Evolutionary conservation across 2,797 vertebrate genomes (phyloP).

Genomic region (Danio choprae): DNA sequence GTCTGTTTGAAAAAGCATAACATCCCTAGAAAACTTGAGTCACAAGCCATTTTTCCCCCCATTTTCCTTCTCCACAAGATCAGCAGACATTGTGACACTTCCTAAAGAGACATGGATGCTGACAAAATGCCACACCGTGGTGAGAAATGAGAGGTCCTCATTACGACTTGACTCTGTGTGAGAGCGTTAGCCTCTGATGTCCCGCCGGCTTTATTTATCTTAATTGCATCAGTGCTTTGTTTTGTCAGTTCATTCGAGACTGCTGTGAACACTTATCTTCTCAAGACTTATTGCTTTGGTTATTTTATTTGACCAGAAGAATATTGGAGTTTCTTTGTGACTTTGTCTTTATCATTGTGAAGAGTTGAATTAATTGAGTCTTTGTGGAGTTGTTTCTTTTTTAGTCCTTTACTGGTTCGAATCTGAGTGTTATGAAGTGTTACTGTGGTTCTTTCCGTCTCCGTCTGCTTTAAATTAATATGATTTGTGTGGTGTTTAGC

Average conservation of each 20-base stretch:
- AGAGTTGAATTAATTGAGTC: background rate
- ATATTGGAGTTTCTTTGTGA: background rate
- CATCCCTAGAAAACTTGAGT: background rate
- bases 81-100: conserved; percentile 1
- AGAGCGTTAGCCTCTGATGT: conserved; percentile 2
- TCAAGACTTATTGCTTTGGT: background rate
- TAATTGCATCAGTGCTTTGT: conserved; percentile 22
- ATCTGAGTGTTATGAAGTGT: background rate
- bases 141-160: conserved; percentile 39
- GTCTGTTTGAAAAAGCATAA: background rate
- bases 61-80: background rate
- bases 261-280: background rate
- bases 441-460: background rate
- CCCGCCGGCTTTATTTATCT: conserved; percentile 2
- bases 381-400: background rate
- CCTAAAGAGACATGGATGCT: background rate
- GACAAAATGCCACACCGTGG: conserved; percentile 39
- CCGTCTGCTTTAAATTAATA: background rate
- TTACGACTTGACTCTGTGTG: conserved; percentile 1
- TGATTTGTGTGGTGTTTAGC: background rate
- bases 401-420: background rate
- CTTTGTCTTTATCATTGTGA: background rate
- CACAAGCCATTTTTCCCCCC: background rate
- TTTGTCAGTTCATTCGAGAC: conserved; percentile 13
- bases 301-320: background rate